Conservation (phyloP, 2,888 invertebrate species). For the Xestia xanthographa region DNA sequence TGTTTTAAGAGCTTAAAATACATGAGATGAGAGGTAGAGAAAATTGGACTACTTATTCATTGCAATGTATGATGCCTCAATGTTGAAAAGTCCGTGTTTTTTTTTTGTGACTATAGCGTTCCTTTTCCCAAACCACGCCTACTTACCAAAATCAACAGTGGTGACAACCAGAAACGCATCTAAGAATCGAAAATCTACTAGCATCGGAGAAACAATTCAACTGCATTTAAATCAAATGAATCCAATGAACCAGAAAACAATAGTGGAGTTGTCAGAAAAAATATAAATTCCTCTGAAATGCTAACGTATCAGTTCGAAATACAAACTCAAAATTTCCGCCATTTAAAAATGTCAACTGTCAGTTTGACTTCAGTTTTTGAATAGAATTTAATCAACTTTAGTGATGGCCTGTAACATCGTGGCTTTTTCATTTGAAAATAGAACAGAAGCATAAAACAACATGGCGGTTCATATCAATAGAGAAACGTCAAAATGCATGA, state of each 20-base stretch:
- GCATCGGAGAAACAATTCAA: neutral
- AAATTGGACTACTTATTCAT: too few species aligned
- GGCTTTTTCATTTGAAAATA: conserved; percentile 20
- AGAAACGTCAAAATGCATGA: conserved; percentile 45
- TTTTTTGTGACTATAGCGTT: neutral
- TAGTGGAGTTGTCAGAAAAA: neutral
- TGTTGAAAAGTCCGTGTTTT: neutral
- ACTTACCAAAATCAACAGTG: too few species aligned
- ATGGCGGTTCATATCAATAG: conserved; percentile 42
- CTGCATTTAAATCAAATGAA: neutral
- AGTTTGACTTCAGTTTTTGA: neutral
- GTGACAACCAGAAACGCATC: too few species aligned
- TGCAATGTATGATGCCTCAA: neutral
- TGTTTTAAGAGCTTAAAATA: conserved; percentile 5
- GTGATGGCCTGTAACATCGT: neutral
- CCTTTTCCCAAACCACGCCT: neutral
- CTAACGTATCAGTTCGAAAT: neutral
- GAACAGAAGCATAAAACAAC: conserved; percentile 30
- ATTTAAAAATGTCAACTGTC: neutral
- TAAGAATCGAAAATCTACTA: too few species aligned
- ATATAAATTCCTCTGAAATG: neutral
- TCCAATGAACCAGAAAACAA: neutral
- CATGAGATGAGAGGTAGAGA: too few species aligned
- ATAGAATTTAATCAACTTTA: neutral
- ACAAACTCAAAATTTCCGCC: conserved; percentile 14